Percentiles rank a stretch among this genome's conserved stretches.
phyloP scores from a whole-genome alignment of 2,888 invertebrate species.

The Epinotia brunnichana region DNA sequence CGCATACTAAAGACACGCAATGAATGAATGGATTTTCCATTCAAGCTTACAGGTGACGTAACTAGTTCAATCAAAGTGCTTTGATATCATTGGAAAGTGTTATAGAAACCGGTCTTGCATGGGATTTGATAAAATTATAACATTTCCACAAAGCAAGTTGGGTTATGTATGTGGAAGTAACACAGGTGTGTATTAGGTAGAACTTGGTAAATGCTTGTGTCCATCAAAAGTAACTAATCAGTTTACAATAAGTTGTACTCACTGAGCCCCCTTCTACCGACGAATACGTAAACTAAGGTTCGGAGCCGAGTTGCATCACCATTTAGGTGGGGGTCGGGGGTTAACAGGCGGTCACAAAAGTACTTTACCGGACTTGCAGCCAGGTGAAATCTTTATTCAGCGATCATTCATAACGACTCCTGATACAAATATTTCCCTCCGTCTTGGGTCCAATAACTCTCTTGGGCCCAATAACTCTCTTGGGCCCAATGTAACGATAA shows the following conservation, averaged over 20 bases:
- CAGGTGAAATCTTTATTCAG: slow-evolving; percentile 1
- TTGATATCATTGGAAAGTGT: slow-evolving; percentile 55
- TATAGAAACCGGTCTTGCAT: slow-evolving; percentile 53
- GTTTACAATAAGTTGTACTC: not conserved
- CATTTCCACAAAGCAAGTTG: slow-evolving; percentile 24
- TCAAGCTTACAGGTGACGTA: slow-evolving; percentile 51
- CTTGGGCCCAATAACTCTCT: slow-evolving; percentile 29
- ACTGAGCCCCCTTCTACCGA: too few relatives aligned
- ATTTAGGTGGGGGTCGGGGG: not conserved
- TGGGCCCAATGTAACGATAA: slow-evolving; percentile 26
- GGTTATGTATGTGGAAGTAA: slow-evolving; percentile 8
- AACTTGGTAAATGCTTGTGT: too few relatives aligned
- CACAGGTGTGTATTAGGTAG: not conserved
- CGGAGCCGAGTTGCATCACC: not conserved
- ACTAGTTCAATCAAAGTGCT: slow-evolving; percentile 46
- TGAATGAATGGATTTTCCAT: slow-evolving; percentile 51
- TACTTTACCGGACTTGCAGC: not conserved
- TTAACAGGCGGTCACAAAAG: not conserved
- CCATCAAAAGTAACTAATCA: not conserved
- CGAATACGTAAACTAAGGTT: not conserved
- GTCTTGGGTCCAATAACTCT: slow-evolving; percentile 26
- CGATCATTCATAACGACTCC: not conserved
- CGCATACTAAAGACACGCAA: not conserved
- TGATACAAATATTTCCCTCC: slow-evolving; percentile 15
- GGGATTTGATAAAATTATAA: slow-evolving; percentile 33